Evolutionary conservation across 2,888 invertebrate genomes (phyloP), one percentile per base, ranked within the genome.

Genomic region (Dicyrtoma fusca): DNA sequence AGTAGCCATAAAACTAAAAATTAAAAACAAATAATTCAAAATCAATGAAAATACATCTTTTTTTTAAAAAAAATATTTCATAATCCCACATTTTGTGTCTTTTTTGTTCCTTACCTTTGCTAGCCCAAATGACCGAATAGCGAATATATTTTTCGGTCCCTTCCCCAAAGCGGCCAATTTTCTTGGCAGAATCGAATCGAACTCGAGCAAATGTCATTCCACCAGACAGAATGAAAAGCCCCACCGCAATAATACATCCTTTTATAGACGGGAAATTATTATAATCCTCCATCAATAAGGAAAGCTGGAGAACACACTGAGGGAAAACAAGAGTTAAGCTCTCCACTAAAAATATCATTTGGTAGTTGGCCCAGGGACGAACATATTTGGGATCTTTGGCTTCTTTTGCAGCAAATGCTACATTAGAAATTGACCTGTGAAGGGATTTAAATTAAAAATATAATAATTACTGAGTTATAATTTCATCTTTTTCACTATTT

Each of bases 1-100:
- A 74, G 45, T 47, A 78, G 71, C 80, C 80, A 80, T 2, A 80
- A 55, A n/a, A 75, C 80, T 80, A 47, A 2, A 66, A 73, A 62
- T 49, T 13, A n/a, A n/a, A n/a, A n/a, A n/a, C n/a, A n/a, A n/a
- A n/a, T 14, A 14, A 17, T 19, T 59, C 25, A 59, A 21, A 59
- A 17, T 23, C 11, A 61, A 19, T 19, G n/a, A 49, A 65, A 19
- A 49, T 19, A 19, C 14, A 44, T 44, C 45, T n/a, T n/a, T n/a
- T n/a, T n/a, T n/a, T n/a, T n/a, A n/a, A n/a, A n/a, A n/a, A n/a
- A n/a, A n/a, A n/a, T n/a, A n/a, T n/a, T n/a, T n/a, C n/a, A n/a
- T n/a, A n/a, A n/a, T n/a, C n/a, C n/a, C n/a, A 19, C 55, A n/a
- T 10, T 19, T 17, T 17, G 55, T 19, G 8, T 13, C n/a, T 8